These are phyloP conservation scores for Euplagia quadripunctaria DNA, from an alignment of 2,888 invertebrate genomes.

Conservation along the genomic window DNA sequence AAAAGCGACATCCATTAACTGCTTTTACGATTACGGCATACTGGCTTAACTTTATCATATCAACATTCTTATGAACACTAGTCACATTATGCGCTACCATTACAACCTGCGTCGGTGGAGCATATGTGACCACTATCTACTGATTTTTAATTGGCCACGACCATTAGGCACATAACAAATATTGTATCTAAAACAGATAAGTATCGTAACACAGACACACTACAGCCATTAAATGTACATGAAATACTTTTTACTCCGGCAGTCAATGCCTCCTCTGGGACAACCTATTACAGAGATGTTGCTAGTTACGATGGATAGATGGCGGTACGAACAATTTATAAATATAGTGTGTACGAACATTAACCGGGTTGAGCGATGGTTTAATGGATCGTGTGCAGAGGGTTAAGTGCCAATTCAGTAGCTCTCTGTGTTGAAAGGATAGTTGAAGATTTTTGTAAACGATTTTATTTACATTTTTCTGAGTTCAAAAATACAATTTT, in stretches of 20 bases:
- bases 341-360: conserved; percentile 23
- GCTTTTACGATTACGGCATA: too few relatives aligned
- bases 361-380: conserved; percentile 21
- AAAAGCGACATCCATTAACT: too few relatives aligned
- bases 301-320: conserved; percentile 37
- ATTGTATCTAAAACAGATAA: conserved; percentile 10
- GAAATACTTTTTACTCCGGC: conserved; percentile 41
- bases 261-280: conserved; percentile 41
- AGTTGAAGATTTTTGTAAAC: conserved; percentile 6
- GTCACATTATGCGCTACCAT: not conserved
- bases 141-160: not conserved
- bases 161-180: not conserved
- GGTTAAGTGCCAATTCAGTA: conserved; percentile 26
- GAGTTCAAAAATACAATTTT: not conserved
- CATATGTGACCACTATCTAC: not conserved
- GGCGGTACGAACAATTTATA: conserved; percentile 22
- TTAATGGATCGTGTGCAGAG: conserved; percentile 24
- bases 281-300: conserved; percentile 48
- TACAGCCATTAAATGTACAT: conserved; percentile 19
- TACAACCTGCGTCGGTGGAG: not conserved
- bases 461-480: not conserved
- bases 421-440: conserved; percentile 16
- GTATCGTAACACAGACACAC: conserved; percentile 30
- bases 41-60: not conserved
- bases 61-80: not conserved